Base-by-base conservation (phyloP, 2,888 invertebrate species). In the Incurvaria masculella region DNA sequence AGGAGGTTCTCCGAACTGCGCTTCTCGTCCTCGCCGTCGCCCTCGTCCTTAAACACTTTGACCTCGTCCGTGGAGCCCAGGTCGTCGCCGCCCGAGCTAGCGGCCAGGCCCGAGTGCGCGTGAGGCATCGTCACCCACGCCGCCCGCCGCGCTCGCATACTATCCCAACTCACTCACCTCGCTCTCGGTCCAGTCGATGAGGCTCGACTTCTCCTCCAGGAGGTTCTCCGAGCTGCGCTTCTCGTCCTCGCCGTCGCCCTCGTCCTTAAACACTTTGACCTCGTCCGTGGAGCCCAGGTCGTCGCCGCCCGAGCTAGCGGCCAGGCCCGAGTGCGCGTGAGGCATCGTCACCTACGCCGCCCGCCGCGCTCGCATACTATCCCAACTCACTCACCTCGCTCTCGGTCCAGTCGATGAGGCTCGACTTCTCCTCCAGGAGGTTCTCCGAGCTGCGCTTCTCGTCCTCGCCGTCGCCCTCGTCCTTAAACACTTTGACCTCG, bases 271-370 rank as follows among this genome's bases (percentile, higher is more conserved):
- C 71, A 96, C 93, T 84, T 96, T 96, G 75, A 97, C 92, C 85
- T 97, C 96, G 83, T 97, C 97, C 72, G 94, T 92, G 81, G 94
- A 94, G 81, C 94, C 93, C 83, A 95, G 89, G 87, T 96, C 95
- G 83, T 94, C 94, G 72, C 91, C 91, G 69, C 88, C 89, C 75
- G 83, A 79, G 78, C 74, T 76, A 70, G 72, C 74, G 56, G 76
- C 76, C 48, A 75, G 76, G 68, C 76, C 73, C 69, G 78, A 72
- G 67, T 75, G 78, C 67, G 76, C 79, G 74, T 78, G 78, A 63
- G 75, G 79, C 79, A 75, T 75, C 63, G 75, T 75, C 70, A 73
- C 64, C 65, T 69, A 64, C 72, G 69, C 65, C 67, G 63, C 61
- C 63, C 64, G 79, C 76, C 74, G 71, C 33, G 3, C 33, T 33